phyloP scores from a whole-genome alignment of 2,113 vertebrate genomes.

The Protobothrops mucrosquamatus region DNA sequence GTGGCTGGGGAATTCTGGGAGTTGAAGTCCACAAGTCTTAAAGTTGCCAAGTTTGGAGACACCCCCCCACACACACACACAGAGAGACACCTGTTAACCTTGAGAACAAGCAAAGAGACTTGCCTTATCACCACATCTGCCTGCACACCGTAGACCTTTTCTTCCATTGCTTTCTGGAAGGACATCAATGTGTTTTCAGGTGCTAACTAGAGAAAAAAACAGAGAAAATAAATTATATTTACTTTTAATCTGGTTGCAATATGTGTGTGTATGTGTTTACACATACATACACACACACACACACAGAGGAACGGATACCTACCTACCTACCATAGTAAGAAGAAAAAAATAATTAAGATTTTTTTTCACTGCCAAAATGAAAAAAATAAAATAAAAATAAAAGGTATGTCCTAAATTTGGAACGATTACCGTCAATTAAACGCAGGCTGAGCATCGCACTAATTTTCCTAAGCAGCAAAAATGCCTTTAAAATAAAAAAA shows the following conservation, averaged over 20 bases:
- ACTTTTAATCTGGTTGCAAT: too few relatives aligned
- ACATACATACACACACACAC: too few relatives aligned
- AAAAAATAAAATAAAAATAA: too few relatives aligned
- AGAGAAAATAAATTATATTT: not conserved
- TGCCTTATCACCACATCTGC: constrained; percentile 89
- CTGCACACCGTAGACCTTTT: constrained; percentile 81
- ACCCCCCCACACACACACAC: too few relatives aligned
- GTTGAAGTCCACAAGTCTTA: not conserved
- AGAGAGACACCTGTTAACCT: too few relatives aligned
- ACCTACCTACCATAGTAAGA: not conserved
- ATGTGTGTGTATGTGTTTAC: too few relatives aligned
- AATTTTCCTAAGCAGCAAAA: too few relatives aligned
- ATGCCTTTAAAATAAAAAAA: not conserved
- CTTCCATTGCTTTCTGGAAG: constrained; percentile 89
- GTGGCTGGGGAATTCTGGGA: too few relatives aligned
- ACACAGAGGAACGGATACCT: not conserved
- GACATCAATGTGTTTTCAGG: constrained; percentile 96
- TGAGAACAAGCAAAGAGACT: not conserved
- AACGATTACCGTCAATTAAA: not conserved
- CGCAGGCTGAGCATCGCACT: not conserved
- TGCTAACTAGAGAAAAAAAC: constrained; percentile 74
- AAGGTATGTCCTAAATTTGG: not conserved
- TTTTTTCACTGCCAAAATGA: not conserved
- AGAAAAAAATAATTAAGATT: not conserved
- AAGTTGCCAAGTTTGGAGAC: not conserved